Evolutionary conservation across 2,113 vertebrate species (phyloP), one percentile per base, ranked within the genome.

Genomic region (Dinomys branickii): DNA sequence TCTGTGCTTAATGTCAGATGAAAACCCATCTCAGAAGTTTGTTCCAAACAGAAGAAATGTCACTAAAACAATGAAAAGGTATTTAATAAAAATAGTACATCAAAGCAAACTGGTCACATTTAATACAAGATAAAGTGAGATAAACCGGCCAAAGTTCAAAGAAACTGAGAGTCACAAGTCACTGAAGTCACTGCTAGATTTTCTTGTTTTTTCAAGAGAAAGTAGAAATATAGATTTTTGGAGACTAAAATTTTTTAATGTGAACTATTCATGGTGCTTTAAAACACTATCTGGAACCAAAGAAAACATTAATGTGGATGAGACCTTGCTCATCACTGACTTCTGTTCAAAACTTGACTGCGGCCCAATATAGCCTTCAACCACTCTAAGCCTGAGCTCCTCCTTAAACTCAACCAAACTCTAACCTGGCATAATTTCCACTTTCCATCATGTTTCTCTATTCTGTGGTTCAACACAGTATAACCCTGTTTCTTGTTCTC

Each of bases 1-100:
- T 80, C 44, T 69, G n/a, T 73, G 41, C 20, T 93, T 38, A 80
- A 33, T 28, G 16, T 16, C 82, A 85, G 83, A n/a, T 83, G 47
- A 83, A 91, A 93, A 91, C 24, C 54, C 94, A 91, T 30, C 54
- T 94, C 59, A 56, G 4, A 52, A 24, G 47, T 12, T 59, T 95
- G 61, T 63, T 50, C 54, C 33, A 92, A 92, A 77, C 35, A 81
- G 58, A 85, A 56, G 5, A 88, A 65, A 59, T 61, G 47, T 52
- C 73, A 63, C 41, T 30, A 35, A 50, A 83, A 91, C 75, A 90
- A 63, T 59, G 38, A 81, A 82, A 93, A 88, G n/a, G 11, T 59
- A 61, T 50, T 16, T 85, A 47, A 67, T 59, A n/a, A 84, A 85
- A 89, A 92, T 52, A 93, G 12, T 26, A 75, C 38, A 75, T 87